Percentiles rank a stretch among this genome's conserved stretches.
Conservation (phyloP, 1,140 invertebrate genomes). For the Drosophila pectinifera region DNA sequence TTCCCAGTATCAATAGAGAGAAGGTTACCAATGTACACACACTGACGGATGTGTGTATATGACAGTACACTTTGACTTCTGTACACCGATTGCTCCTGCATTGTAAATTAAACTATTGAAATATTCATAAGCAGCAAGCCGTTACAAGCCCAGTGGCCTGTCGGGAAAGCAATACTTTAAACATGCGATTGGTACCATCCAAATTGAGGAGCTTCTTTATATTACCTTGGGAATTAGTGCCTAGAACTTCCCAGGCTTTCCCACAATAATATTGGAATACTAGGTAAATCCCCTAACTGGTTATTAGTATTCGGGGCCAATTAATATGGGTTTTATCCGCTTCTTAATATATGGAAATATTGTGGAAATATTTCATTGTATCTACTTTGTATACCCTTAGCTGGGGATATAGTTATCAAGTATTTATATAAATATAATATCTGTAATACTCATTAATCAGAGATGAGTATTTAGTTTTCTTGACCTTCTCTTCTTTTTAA, state of each 20-base stretch:
- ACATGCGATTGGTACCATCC: slow-evolving; percentile 10
- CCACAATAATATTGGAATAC: no score
- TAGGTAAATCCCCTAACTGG: no score
- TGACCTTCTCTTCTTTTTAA: no score
- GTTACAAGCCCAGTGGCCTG: slow-evolving; percentile 39
- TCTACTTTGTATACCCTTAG: no score
- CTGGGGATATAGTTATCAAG: no score
- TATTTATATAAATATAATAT: no score
- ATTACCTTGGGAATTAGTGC: neutral
- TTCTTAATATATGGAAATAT: no score
- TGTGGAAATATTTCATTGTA: no score
- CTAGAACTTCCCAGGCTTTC: neutral
- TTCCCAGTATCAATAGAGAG: slow-evolving; percentile 65
- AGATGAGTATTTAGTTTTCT: no score
- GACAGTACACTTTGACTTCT: slow-evolving; percentile 22
- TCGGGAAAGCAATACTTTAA: slow-evolving; percentile 22
- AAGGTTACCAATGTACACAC: slow-evolving; percentile 24
- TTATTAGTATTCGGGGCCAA: no score
- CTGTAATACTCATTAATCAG: no score
- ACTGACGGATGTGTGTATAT: slow-evolving; percentile 19
- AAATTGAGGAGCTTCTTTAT: neutral
- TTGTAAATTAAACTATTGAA: slow-evolving; percentile 71
- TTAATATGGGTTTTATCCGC: no score
- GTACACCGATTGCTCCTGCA: slow-evolving; percentile 51
- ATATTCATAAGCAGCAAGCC: slow-evolving; percentile 64